Evolutionary conservation across 53 echinoderm and acorn worm species (phyloP), one percentile per base, ranked within the genome.

Genomic region (Echinarachnius parma): DNA sequence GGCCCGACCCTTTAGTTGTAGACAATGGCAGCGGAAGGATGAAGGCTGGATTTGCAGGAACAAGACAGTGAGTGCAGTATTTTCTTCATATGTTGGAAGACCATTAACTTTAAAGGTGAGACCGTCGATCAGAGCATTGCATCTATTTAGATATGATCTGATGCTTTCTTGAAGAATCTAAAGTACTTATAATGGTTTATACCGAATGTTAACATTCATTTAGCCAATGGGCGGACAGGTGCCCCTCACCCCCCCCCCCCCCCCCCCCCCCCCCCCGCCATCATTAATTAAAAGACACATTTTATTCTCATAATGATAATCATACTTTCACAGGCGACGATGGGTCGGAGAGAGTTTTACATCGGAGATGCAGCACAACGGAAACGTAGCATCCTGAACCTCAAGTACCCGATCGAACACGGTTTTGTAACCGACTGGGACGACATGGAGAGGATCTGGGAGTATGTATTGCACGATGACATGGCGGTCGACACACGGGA

Each of bases 371-470:
- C 39, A n/a, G 25, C 39, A 1, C 45, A 58, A n/a, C 37, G 20
- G 28, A 39, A 25, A 4, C 39, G 75, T 25, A 44, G 32, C 28
- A 32, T 58, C n/a, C 53, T 53, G 46, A 56, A 28, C 26, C 56
- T 69, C 35, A 29, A 53, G 22, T 69, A 69, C 34, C 69, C 69
- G 0, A 69, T 69, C 52, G 35, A 69, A 14, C 68, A 66, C 63
- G 79, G 79, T 1, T 32, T 79, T 28, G 33, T 79, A 24, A 67
- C 57, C 16, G 67, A 79, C 46, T 79, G 79, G 79, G 68, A 56
- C 10, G 68, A 34, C 47, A 79, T 79, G 79, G 79, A 79, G 39
- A 79, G 35, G 60, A 66, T 79, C 54, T 67, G 67, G 79, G 56
- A 45, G 35, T 46, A 79, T 58, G 14, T 45, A 3, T 45, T 79